These are phyloP conservation scores for Netelia melanura DNA, from an alignment of 2,888 invertebrate species.

Conservation along the genomic window DNA sequence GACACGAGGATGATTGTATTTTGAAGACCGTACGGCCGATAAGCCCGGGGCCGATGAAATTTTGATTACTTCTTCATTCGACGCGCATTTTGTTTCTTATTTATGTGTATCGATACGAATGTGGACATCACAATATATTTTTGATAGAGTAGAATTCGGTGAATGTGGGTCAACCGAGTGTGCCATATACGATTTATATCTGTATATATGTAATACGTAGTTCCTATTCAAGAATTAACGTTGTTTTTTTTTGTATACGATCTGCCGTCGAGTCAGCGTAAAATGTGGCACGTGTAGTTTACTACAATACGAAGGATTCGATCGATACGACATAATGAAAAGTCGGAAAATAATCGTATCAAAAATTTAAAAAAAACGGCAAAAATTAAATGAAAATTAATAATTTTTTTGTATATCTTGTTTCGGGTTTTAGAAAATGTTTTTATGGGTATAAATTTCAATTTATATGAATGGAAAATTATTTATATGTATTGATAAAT, in stretches of 20 bases:
- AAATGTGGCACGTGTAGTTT: conserved; percentile 25
- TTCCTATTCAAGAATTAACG: conserved; percentile 43
- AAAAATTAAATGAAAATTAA: not conserved
- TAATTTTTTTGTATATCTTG: not conserved
- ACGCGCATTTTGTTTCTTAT: not conserved
- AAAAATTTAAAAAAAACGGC: not conserved
- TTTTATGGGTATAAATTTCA: not conserved
- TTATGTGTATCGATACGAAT: not conserved
- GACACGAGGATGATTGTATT: not conserved
- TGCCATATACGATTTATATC: conserved; percentile 29
- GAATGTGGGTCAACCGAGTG: conserved; percentile 52
- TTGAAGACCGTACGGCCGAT: not conserved
- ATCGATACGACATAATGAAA: not conserved
- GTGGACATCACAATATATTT: not conserved
- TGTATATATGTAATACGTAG: conserved; percentile 20
- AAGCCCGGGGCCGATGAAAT: conserved; percentile 53
- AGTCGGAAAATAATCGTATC: not conserved
- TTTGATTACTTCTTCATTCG: conserved; percentile 17
- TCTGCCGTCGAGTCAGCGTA: conserved; percentile 32
- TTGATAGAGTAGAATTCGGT: conserved; percentile 31
- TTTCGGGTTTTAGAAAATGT: not conserved
- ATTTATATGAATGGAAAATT: too few species aligned
- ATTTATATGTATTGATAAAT: too few species aligned
- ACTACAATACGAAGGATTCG: not conserved
- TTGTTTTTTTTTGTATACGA: not conserved